Conservation (phyloP, 1,140 invertebrate species). For the Conopomorpha cramerella region DNA sequence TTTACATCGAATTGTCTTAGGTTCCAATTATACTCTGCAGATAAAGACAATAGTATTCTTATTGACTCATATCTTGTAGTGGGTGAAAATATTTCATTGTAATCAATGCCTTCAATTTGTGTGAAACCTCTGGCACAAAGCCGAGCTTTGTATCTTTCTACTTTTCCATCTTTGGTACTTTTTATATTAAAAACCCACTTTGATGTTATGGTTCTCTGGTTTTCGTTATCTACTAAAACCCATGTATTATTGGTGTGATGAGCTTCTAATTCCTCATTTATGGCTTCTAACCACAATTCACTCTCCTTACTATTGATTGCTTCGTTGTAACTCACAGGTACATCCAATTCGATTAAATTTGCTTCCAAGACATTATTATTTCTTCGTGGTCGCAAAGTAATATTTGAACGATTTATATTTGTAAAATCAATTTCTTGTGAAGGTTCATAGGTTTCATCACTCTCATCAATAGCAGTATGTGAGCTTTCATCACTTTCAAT, state of each 20-base stretch:
- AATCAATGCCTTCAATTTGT: constrained; percentile 22
- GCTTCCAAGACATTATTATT: background rate
- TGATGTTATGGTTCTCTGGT: constrained; percentile 8
- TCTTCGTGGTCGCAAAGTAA: constrained; percentile 4
- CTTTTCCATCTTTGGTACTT: constrained; percentile 3
- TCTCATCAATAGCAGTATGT: constrained; percentile 3
- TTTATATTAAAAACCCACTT: constrained; percentile 13
- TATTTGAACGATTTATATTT: background rate
- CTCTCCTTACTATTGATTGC: constrained; percentile 3
- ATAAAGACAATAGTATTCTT: constrained; percentile 33
- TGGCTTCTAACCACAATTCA: constrained; percentile 1
- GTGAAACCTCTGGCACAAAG: constrained; percentile 8
- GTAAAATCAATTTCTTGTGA: background rate
- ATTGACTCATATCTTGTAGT: constrained; percentile 32
- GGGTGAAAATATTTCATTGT: constrained; percentile 36
- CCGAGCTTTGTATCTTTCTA: constrained; percentile 7
- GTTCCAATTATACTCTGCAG: constrained; percentile 21
- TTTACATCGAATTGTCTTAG: constrained; percentile 48
- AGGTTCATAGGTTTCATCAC: constrained; percentile 6
- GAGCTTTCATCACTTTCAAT: constrained; percentile 4
- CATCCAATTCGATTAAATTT: constrained; percentile 3
- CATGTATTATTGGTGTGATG: constrained; percentile 14
- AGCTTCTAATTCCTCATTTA: constrained; percentile 8
- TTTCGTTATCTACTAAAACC: constrained; percentile 6
- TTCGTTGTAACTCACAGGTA: constrained; percentile 5